Evolutionary conservation across 2,797 vertebrate genomes (phyloP).

Genomic region (Gadopsis bispinosus): DNA sequence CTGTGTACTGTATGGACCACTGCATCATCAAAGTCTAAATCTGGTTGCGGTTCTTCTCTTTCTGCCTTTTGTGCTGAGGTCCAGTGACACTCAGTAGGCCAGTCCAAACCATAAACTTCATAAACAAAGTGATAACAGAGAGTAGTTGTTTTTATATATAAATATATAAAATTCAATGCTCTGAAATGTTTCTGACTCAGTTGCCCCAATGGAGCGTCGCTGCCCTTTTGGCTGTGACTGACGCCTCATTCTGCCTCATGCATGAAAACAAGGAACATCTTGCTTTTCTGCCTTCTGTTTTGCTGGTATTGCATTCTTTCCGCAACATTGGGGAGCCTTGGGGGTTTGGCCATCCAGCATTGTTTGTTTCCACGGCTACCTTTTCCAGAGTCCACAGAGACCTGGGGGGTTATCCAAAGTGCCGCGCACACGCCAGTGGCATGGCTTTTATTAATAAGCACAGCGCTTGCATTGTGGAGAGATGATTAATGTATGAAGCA

Average conservation of each 20-base stretch:
- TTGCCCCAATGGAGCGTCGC: slow-evolving; percentile 51
- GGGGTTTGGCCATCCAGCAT: slow-evolving; percentile 56
- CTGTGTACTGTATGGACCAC: slow-evolving; percentile 10
- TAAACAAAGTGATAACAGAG: slow-evolving; percentile 31
- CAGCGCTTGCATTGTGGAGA: slow-evolving; percentile 14
- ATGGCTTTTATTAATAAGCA: slow-evolving; percentile 53
- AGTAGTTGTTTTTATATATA: no score
- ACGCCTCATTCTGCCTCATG: slow-evolving; percentile 48
- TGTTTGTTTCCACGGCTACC: slow-evolving; percentile 64
- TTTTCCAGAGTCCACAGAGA: slow-evolving; percentile 65
- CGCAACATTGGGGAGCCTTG: slow-evolving; percentile 67
- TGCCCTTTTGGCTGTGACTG: slow-evolving; percentile 49
- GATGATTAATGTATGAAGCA: slow-evolving; percentile 41
- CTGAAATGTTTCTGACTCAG: slow-evolving; percentile 73
- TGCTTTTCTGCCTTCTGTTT: slow-evolving; percentile 56
- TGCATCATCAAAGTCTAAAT: slow-evolving; percentile 48
- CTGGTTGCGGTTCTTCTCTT: slow-evolving; percentile 44
- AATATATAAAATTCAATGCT: not conserved
- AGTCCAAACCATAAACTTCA: slow-evolving; percentile 55
- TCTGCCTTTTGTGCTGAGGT: slow-evolving; percentile 25
- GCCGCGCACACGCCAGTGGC: slow-evolving; percentile 2
- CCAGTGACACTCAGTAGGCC: slow-evolving; percentile 39
- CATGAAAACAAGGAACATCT: slow-evolving; percentile 54
- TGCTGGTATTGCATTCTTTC: slow-evolving; percentile 76
- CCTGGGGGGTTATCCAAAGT: slow-evolving; percentile 52